Evolutionary conservation across 1,140 invertebrate species (phyloP), one percentile per base, ranked within the genome.

Genomic region (Drosophila pruinosa): DNA sequence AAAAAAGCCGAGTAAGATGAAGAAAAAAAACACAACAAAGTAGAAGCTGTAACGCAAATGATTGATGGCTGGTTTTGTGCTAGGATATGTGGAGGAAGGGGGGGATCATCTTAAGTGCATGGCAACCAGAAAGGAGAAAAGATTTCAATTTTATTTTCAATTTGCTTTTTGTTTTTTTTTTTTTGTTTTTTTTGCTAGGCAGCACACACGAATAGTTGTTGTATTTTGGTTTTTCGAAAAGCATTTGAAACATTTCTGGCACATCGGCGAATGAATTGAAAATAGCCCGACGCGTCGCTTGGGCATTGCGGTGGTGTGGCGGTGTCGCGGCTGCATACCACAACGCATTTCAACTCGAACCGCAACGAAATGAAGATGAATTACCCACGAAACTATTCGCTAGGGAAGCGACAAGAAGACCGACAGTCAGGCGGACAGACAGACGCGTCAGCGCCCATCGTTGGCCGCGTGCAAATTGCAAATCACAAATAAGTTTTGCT

Each of bases 341-440:
- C 82, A 75, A 58, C 63, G 82, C 83, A 88, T 89, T 88, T 88
- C 82, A 88, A 81, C 82, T 89, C 82, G 82, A 88, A 88, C 82
- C 83, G 82, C 82, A 88, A 89, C 83, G 82, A 88, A 88, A 88
- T 88, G 83, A 88, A 88, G 82, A 88, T 88, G 82, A 89, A 88
- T 88, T 88, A 88, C 83, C 82, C 83, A 82, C 78, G 50, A 69
- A 78, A 81, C 80, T 72, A 70, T 72, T 71, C 65, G 56, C 69
- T 62, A 77, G 64, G 78, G 72, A 71, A 64, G 38, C 47, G 26
- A 69, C 41, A 10, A 28, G 56, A 14, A 5, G 22, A 15, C 36
- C 5, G 41, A 61, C 56, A 7, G 57, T 36, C 53, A 7, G 34
- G 21, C 24, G 22, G 24, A 43, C 38, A 14, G 31, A 6, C 31